Evolutionary conservation across 2,113 vertebrate species (phyloP).

Genomic region (Pachypanchax playfairii): DNA sequence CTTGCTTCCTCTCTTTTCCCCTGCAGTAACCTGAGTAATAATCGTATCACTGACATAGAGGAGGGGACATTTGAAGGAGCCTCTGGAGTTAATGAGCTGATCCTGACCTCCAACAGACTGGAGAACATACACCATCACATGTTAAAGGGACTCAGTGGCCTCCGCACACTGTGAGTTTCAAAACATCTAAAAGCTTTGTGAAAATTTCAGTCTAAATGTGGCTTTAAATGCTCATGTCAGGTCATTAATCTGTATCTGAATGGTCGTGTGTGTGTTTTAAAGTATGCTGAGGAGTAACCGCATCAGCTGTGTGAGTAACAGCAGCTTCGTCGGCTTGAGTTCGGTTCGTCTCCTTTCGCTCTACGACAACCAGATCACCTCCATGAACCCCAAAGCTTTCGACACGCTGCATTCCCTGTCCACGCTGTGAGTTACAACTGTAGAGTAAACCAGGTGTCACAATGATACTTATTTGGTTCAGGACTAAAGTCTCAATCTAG

Average conservation of each 20-base stretch:
- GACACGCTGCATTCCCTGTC: slow-evolving; percentile 95
- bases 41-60: slow-evolving; percentile 98
- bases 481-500: too few species aligned
- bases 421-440: slow-evolving; percentile 85
- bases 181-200: not conserved
- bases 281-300: slow-evolving; percentile 98
- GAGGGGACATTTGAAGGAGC: slow-evolving; percentile 97
- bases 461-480: too few species aligned
- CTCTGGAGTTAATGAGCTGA: slow-evolving; percentile 91
- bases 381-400: slow-evolving; percentile 91
- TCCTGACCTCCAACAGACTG: slow-evolving; percentile 93
- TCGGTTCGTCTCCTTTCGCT: slow-evolving; percentile 95
- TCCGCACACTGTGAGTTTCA: slow-evolving; percentile 92
- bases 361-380: slow-evolving; percentile 98
- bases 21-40: slow-evolving; percentile 95
- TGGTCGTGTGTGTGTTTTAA: slow-evolving; percentile 38
- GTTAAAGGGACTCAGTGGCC: slow-evolving; percentile 92
- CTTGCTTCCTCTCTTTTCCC: not conserved
- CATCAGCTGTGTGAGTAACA: slow-evolving; percentile 95
- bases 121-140: slow-evolving; percentile 92
- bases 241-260: not conserved
- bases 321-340: slow-evolving; percentile 93
- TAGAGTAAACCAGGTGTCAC: not conserved
- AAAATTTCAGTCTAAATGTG: slow-evolving; percentile 6
- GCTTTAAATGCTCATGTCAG: too few species aligned